These are phyloP conservation scores for Tokudaia muenninki DNA, from an alignment of 2,797 vertebrate genomes.

Conservation along the genomic window DNA sequence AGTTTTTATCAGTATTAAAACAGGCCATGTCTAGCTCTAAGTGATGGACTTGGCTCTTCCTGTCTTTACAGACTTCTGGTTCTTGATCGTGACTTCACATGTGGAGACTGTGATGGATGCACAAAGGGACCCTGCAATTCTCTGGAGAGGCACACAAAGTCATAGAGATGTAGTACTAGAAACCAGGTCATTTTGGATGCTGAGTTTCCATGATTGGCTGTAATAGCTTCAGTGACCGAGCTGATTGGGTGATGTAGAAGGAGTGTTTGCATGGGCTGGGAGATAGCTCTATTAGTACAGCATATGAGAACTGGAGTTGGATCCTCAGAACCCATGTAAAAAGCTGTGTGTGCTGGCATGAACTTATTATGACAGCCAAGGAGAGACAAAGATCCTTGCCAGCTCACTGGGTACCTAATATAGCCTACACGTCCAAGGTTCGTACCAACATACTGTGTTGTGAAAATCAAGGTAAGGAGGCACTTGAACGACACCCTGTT, in stretches of 20 bases:
- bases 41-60: not conserved
- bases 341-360: not conserved
- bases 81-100: not conserved
- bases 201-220: not conserved
- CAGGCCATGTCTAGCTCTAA: not conserved
- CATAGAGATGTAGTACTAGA: not conserved
- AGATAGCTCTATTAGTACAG: not conserved
- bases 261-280: too few relatives aligned
- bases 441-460: too few relatives aligned
- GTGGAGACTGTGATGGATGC: not conserved
- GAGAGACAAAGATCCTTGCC: not conserved
- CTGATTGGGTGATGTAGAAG: not conserved
- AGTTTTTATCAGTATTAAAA: not conserved
- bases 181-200: not conserved
- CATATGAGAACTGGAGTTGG: not conserved
- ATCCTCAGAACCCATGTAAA: not conserved
- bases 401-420: not conserved
- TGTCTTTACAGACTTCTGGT: not conserved
- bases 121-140: not conserved
- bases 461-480: not conserved
- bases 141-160: not conserved
- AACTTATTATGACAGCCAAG: not conserved
- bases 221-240: rapidly evolving
- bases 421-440: not conserved
- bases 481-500: not conserved